These are phyloP conservation scores for Colinus virginianus DNA, from an alignment of 2,113 vertebrate genomes.

Conservation along the genomic window DNA sequence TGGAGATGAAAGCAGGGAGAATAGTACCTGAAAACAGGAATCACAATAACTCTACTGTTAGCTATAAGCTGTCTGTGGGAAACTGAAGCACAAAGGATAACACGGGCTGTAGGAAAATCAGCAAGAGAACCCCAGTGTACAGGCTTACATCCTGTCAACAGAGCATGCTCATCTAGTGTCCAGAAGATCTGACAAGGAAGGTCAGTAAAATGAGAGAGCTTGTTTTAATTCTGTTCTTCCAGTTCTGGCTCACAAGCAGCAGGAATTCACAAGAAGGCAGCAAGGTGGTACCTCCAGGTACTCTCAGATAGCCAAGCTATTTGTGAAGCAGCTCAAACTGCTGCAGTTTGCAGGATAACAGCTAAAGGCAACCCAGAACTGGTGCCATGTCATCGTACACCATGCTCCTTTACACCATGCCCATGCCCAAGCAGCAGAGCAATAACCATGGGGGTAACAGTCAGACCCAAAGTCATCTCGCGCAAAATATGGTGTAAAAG, in stretches of 20 bases:
- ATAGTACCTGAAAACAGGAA: background rate
- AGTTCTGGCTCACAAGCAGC: background rate
- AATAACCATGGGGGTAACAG: background rate
- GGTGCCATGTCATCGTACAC: background rate
- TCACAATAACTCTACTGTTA: background rate
- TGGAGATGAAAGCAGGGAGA: background rate
- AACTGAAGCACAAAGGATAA: conserved; percentile 5
- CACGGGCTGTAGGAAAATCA: background rate
- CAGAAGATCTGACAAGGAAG: background rate
- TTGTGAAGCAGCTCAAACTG: conserved; percentile 2
- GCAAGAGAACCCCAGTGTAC: background rate
- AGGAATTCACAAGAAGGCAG: background rate
- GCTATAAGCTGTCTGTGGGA: background rate
- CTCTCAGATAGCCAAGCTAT: conserved; percentile 37
- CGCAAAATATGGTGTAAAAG: background rate
- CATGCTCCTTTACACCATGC: background rate
- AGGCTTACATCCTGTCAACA: background rate
- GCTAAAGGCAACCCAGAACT: background rate
- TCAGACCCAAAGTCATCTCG: background rate
- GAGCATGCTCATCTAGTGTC: background rate
- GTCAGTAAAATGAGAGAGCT: background rate
- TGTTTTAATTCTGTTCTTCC: background rate
- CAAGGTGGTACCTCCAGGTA: conserved; percentile 34
- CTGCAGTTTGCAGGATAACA: background rate
- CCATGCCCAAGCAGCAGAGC: background rate